Conservation (phyloP, 2,888 invertebrate species). For the Neria commutata region DNA sequence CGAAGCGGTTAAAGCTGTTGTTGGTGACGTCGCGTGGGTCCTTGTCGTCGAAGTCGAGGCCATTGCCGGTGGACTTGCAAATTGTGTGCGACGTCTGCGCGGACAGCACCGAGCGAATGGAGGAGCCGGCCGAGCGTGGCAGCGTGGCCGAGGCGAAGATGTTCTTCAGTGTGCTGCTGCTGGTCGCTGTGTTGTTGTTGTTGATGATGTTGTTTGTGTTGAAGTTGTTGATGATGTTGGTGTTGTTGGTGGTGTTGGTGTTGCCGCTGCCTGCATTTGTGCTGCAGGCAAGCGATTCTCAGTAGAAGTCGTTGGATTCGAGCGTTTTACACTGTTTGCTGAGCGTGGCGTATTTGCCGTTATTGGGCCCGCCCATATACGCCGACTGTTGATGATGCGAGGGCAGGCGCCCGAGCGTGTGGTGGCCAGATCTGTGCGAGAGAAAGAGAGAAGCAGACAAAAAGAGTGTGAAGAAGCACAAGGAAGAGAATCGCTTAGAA, state of each 20-base stretch:
- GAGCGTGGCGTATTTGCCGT: conserved; percentile 90
- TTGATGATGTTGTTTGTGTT: conserved; percentile 27
- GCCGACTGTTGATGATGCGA: conserved; percentile 63
- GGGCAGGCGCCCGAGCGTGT: conserved; percentile 72
- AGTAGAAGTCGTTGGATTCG: conserved; percentile 93
- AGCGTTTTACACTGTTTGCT: conserved; percentile 96
- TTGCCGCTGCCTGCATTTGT: conserved; percentile 62
- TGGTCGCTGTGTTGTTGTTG: conserved; percentile 34
- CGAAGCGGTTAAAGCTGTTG: conserved; percentile 62
- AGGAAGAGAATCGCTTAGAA: not conserved
- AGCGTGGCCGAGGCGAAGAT: conserved; percentile 59
- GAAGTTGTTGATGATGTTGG: conserved; percentile 32
- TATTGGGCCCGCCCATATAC: conserved; percentile 69
- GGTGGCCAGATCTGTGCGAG: conserved; percentile 60
- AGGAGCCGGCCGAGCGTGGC: conserved; percentile 59
- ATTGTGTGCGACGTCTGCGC: conserved; percentile 55
- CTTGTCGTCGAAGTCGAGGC: conserved; percentile 53
- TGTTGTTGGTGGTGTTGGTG: conserved; percentile 48
- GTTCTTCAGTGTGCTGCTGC: conserved; percentile 51
- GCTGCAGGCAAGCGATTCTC: conserved; percentile 74
- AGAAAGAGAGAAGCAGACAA: conserved; percentile 3
- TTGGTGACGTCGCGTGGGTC: conserved; percentile 62
- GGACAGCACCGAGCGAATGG: conserved; percentile 56
- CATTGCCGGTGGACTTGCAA: conserved; percentile 55
- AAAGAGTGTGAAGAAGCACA: not conserved